Conservation (phyloP, 2,888 invertebrate genomes). For the Stenichneumon culpator region DNA sequence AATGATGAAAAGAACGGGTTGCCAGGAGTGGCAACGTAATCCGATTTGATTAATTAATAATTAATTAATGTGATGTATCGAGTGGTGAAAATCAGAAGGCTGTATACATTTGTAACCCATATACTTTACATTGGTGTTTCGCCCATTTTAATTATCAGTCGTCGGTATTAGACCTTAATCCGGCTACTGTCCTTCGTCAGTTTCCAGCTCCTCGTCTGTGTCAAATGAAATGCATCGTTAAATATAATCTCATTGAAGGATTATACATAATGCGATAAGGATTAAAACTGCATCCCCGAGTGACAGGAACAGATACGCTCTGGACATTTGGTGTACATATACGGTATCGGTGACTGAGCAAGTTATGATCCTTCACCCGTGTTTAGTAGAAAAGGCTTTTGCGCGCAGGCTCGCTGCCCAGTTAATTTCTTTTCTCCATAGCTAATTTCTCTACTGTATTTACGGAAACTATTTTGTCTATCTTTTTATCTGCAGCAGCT, state of each 20-base stretch:
- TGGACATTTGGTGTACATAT: conserved; percentile 23
- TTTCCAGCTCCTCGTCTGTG: conserved; percentile 4
- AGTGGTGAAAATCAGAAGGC: too few relatives aligned
- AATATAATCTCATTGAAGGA: conserved; percentile 72
- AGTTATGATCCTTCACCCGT: background rate
- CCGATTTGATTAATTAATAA: background rate
- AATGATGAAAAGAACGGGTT: background rate
- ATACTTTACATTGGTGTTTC: background rate
- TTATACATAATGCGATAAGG: conserved; percentile 77
- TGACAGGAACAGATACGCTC: conserved; percentile 35
- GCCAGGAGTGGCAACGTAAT: background rate
- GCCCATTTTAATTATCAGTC: conserved; percentile 1
- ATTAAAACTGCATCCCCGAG: conserved; percentile 74
- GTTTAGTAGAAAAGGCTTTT: background rate
- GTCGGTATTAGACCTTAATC: conserved; percentile 5
- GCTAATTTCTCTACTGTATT: background rate
- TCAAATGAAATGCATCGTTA: conserved; percentile 77
- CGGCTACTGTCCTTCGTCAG: background rate
- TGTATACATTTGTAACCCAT: too few relatives aligned
- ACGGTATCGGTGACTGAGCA: background rate
- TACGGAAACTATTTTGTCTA: background rate
- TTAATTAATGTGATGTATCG: background rate
- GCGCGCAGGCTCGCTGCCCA: background rate
- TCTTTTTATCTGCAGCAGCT: background rate
- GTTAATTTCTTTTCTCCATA: background rate